Evolutionary conservation across 2,797 vertebrate species (phyloP).

Genomic region (Morelia viridis): DNA sequence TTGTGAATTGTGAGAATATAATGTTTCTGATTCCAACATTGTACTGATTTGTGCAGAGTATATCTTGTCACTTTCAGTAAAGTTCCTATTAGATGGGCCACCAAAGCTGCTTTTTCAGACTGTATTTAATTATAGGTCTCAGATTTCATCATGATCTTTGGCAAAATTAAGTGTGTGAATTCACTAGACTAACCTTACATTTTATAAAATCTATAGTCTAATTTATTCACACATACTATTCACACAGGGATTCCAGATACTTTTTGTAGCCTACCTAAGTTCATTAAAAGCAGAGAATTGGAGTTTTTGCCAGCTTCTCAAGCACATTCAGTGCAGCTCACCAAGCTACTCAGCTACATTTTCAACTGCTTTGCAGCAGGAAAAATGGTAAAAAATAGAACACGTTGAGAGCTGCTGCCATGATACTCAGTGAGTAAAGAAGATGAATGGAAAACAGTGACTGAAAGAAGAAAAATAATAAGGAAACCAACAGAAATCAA

Average conservation of each 20-base stretch:
- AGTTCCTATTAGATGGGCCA: fast-evolving
- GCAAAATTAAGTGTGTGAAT: slow-evolving; percentile 3
- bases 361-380: neutral
- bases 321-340: neutral
- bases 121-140: neutral
- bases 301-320: neutral
- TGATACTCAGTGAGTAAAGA: neutral
- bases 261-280: neutral
- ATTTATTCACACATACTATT: neutral
- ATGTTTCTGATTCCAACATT: slow-evolving; percentile 12
- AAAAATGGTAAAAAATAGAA: neutral
- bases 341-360: neutral
- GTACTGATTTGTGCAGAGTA: fast-evolving
- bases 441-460: neutral
- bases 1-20: neutral
- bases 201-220: neutral
- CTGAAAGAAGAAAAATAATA: neutral
- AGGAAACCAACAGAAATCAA: neutral
- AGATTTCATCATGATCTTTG: neutral
- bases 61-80: slow-evolving; percentile 7
- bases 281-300: neutral
- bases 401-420: neutral
- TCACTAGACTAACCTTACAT: neutral
- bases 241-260: neutral
- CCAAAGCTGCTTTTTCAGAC: neutral